These are phyloP conservation scores for Euschistus heros DNA, from an alignment of 1,140 invertebrate species.

Conservation along the genomic window DNA sequence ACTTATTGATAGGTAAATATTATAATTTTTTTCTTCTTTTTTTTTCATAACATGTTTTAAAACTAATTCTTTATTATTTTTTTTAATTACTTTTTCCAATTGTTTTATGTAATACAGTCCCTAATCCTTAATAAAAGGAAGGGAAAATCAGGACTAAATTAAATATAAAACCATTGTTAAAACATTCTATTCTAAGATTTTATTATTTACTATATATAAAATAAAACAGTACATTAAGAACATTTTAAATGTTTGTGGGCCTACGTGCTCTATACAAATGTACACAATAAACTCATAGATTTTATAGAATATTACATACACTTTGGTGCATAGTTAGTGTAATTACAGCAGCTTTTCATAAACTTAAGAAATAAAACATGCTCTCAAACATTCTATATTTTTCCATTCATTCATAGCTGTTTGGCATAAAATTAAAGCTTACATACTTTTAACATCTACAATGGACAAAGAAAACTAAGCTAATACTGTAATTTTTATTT, in stretches of 20 bases:
- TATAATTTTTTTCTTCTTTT: not conserved
- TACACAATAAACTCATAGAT: conserved; percentile 8
- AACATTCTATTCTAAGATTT: conserved; percentile 3
- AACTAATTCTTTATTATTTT: not conserved
- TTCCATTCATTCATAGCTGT: not conserved
- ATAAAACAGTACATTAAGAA: not conserved
- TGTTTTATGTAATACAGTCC: not conserved
- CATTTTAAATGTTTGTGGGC: not conserved
- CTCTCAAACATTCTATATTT: not conserved
- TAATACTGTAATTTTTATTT: conserved; percentile 5
- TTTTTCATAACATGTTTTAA: not conserved
- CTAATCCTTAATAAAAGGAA: conserved; percentile 13
- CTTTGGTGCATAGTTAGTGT: conserved; percentile 5
- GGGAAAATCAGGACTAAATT: conserved; percentile 5
- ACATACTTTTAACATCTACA: not conserved
- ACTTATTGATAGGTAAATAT: not conserved
- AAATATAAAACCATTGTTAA: not conserved
- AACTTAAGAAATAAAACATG: not conserved
- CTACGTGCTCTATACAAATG: conserved; percentile 15
- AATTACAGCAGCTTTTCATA: conserved; percentile 9
- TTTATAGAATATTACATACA: conserved; percentile 16
- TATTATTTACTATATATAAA: conserved; percentile 5
- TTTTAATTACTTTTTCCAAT: too few relatives aligned
- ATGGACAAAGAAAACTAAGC: not conserved
- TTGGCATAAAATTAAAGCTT: conserved; percentile 5